Base-by-base conservation (phyloP, 2,113 vertebrate species). In the Pelecanoides urinatrix region DNA sequence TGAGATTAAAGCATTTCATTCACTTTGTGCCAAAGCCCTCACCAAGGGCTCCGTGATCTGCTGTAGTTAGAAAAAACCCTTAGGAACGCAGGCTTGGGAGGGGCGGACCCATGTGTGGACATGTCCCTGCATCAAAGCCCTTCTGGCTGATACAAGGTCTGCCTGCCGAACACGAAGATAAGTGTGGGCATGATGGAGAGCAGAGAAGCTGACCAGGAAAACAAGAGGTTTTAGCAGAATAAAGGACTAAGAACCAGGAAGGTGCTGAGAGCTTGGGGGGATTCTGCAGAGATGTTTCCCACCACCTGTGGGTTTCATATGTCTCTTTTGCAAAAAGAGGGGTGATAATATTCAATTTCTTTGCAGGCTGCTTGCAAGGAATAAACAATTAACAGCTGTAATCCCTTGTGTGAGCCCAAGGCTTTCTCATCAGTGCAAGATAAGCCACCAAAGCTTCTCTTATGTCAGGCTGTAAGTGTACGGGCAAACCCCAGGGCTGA, bases 1-100 rank as follows among this genome's bases (percentile, higher is more conserved):
- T 91, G 83, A 94, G 96, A 89, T 94, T 78, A 32, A 68, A 89
- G n/a, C 65, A 52, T 76, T 94, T 75, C 29, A 55, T 25, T 88
- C 76, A 26, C 55, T 66, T 91, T 32, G 59, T 96, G 80, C 91
- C 63, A 84, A 84, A 58, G 50, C 45, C 8, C 38, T 45, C 61
- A 66, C 62, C 0, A 1, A 80, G 76, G 52, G 47, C 23, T 86
- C 75, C 2, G 0, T 20, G 67, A 82, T 79, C 56, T 73, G 61
- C 67, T 78, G 52, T 21, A 25, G 53, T 59, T 9, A n/a, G 42
- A 34, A 36, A 50, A 86, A 68, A 80, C 11, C 75, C 67, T n/a
- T 34, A 78, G 87, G 62, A 71, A 5, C 4, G 15, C 62, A 34
- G 55, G 7, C 71, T 40, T 22, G 56, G 84, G 55, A 61, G n/a